Percentiles rank a stretch among this genome's conserved stretches.
These are phyloP conservation scores for Enoplosus armatus DNA, from an alignment of 2,797 vertebrate genomes.

Conservation along the genomic window DNA sequence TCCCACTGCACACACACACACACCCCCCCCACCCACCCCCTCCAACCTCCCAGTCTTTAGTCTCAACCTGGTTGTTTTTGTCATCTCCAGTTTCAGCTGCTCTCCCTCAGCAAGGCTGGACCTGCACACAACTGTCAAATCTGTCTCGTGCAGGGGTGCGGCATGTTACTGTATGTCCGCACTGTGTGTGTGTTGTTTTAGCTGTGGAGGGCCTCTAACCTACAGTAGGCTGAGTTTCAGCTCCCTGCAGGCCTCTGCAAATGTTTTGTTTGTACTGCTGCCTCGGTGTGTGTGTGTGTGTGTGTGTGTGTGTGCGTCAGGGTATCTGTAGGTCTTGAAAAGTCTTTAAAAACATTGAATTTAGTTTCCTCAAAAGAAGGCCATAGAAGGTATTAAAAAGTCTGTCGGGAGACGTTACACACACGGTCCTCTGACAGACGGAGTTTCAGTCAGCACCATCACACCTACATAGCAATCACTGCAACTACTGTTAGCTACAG, in stretches of 20 bases:
- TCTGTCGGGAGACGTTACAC: not conserved
- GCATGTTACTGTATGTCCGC: conserved; percentile 10
- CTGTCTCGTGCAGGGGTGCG: not conserved
- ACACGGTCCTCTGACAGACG: too few relatives aligned
- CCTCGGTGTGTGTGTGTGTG: conserved; percentile 5
- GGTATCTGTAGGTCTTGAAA: not conserved
- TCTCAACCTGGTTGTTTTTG: conserved; percentile 65
- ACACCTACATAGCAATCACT: not conserved
- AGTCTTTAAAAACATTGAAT: not conserved
- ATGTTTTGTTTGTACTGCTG: conserved; percentile 63
- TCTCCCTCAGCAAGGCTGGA: conserved; percentile 29
- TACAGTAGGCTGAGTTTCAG: conserved; percentile 20
- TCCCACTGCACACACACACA: too few relatives aligned
- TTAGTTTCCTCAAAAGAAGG: not conserved
- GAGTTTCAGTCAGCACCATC: too few relatives aligned
- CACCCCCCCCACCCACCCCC: too few relatives aligned
- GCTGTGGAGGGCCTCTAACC: conserved; percentile 54
- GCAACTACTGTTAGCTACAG: not conserved
- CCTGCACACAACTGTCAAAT: conserved; percentile 36
- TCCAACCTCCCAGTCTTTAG: conserved; percentile 5
- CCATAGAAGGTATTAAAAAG: not conserved
- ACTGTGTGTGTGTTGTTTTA: conserved; percentile 58
- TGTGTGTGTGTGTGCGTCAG: not conserved
- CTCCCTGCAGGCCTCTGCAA: conserved; percentile 55
- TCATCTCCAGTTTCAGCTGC: conserved; percentile 66